These are phyloP conservation scores for Aleiodes leptofemur DNA, from an alignment of 2,888 invertebrate species.

Conservation along the genomic window DNA sequence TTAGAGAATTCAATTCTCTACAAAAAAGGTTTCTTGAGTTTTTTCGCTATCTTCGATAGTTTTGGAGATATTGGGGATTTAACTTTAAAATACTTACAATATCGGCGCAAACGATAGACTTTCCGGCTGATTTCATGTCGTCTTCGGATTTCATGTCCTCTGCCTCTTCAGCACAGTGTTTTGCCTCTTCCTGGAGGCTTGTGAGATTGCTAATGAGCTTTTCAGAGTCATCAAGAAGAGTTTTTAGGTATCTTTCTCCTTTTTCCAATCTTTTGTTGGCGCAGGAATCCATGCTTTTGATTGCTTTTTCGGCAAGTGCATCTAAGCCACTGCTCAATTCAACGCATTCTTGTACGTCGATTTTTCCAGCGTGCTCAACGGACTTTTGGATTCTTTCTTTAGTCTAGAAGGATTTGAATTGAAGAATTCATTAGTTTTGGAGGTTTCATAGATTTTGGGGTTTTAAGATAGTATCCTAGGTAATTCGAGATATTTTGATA, in stretches of 20 bases:
- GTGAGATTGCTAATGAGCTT: constrained; percentile 39
- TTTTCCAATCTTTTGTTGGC: constrained; percentile 52
- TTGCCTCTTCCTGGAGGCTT: constrained; percentile 44
- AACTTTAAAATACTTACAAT: constrained; percentile 51
- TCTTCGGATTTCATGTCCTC: constrained; percentile 27
- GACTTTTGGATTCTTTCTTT: constrained; percentile 1
- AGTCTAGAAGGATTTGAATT: constrained; percentile 1
- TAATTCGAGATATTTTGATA: too few relatives aligned
- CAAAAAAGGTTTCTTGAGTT: too few relatives aligned
- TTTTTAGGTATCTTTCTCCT: constrained; percentile 52
- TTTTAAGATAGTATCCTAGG: too few relatives aligned
- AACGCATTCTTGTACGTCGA: constrained; percentile 18
- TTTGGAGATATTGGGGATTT: too few relatives aligned
- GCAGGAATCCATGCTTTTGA: constrained; percentile 50
- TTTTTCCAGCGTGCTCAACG: background rate
- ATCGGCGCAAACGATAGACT: constrained; percentile 55
- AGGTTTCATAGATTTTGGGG: too few relatives aligned
- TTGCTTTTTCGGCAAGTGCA: background rate
- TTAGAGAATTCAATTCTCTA: too few relatives aligned
- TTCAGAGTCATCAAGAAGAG: constrained; percentile 47
- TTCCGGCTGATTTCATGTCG: constrained; percentile 37
- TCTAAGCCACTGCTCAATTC: background rate
- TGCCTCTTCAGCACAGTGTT: constrained; percentile 48
- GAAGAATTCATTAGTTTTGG: background rate
- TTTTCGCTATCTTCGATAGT: too few relatives aligned